Percentiles rank a stretch among this genome's conserved stretches.
phyloP scores from a whole-genome alignment of 2,113 vertebrate genomes.

The Mus spicilegus region DNA sequence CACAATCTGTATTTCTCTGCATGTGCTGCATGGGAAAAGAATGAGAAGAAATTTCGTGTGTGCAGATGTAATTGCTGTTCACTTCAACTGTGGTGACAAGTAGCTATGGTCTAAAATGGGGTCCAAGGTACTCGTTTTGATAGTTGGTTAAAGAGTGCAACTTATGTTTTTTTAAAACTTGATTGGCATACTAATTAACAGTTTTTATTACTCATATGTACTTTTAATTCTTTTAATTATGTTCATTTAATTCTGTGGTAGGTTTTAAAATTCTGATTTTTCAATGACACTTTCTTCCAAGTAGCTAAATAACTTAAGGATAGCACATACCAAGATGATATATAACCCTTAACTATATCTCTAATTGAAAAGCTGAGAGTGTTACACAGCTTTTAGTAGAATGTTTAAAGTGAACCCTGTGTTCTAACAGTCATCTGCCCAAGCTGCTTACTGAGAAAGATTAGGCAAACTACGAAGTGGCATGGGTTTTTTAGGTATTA shows the following conservation, averaged over 20 bases:
- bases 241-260: conserved; percentile 52
- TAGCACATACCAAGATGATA: background rate
- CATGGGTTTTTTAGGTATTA: background rate
- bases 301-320: background rate
- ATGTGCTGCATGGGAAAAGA: conserved; percentile 81
- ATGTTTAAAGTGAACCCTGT: conserved; percentile 1
- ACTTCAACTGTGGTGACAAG: conserved; percentile 73
- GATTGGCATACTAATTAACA: conserved; percentile 1
- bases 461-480: background rate
- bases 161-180: background rate
- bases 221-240: background rate
- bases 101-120: background rate
- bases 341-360: background rate
- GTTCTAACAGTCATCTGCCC: background rate
- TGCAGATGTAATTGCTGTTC: conserved; percentile 79
- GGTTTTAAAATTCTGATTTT: conserved; percentile 35
- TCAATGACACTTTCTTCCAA: background rate
- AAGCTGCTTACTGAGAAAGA: conserved; percentile 5
- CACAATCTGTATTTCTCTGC: conserved; percentile 82
- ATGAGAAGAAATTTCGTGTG: conserved; percentile 71
- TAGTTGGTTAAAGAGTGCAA: conserved; percentile 42
- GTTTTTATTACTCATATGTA: background rate
- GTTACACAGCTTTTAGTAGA: background rate
- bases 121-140: background rate
- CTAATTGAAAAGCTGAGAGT: conserved; percentile 9